Conservation (phyloP, 1,140 invertebrate genomes). For the Leptoteleia sp. region DNA sequence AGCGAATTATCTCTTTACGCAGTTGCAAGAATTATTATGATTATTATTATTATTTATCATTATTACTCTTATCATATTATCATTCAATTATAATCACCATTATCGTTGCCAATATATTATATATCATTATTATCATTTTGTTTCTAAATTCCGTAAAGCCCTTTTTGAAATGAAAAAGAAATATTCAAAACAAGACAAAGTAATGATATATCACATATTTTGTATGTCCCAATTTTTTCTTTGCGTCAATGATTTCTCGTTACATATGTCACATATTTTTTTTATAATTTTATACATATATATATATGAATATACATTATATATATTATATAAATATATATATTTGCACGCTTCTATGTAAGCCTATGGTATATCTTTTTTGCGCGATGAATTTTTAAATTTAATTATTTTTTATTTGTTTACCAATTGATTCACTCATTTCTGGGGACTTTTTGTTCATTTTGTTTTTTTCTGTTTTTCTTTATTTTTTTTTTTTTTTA, state of each 20-base stretch:
- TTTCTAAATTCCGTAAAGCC: slow-evolving; percentile 31
- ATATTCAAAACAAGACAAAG: slow-evolving; percentile 40
- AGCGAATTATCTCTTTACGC: slow-evolving; percentile 79
- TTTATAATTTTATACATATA: slow-evolving; percentile 32
- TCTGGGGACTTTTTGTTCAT: slow-evolving; percentile 34
- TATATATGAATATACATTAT: slow-evolving; percentile 48
- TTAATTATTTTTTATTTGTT: slow-evolving; percentile 61
- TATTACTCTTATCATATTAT: slow-evolving; percentile 61
- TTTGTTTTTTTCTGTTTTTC: slow-evolving; percentile 57
- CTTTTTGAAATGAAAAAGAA: slow-evolving; percentile 15
- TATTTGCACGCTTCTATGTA: slow-evolving; percentile 79
- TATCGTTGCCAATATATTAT: slow-evolving; percentile 20
- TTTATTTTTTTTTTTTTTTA: too few relatives aligned
- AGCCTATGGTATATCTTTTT: slow-evolving; percentile 74
- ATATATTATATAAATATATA: slow-evolving; percentile 51
- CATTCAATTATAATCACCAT: slow-evolving; percentile 44
- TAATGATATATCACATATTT: slow-evolving; percentile 50
- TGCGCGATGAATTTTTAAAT: slow-evolving; percentile 68
- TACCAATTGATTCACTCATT: slow-evolving; percentile 28
- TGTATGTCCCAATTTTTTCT: slow-evolving; percentile 35
- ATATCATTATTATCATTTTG: slow-evolving; percentile 38
- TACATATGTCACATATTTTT: slow-evolving; percentile 46
- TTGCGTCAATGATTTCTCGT: slow-evolving; percentile 47
- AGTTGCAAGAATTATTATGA: slow-evolving; percentile 78
- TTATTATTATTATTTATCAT: slow-evolving; percentile 63